A percentile compares a stretch with the other conserved stretches of the same genome.
phyloP scores from a whole-genome alignment of 2,113 vertebrate species.

The Furnarius figulus region DNA sequence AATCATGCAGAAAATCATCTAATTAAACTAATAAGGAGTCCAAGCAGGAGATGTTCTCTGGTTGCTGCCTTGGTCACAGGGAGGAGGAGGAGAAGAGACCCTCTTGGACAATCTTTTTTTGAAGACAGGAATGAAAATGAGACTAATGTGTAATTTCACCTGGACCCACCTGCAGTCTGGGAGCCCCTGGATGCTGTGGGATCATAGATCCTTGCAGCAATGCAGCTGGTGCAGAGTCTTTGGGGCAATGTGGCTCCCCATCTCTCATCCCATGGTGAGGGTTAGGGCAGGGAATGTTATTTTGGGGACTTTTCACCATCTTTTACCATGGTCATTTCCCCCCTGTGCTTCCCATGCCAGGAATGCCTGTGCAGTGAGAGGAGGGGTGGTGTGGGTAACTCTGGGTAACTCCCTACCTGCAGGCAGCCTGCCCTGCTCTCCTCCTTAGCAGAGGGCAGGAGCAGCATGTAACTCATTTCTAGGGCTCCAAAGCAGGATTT shows the following conservation, averaged over 20 bases:
- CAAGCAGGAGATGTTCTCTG: not conserved
- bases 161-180: not conserved
- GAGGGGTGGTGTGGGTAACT: not conserved
- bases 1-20: conserved; percentile 67
- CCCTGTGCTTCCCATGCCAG: not conserved
- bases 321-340: not conserved
- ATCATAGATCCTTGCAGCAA: not conserved
- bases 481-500: not conserved
- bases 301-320: not conserved
- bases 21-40: conserved; percentile 69
- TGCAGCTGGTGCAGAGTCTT: not conserved
- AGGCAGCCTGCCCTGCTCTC: not conserved
- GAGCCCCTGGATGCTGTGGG: not conserved
- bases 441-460: not conserved
- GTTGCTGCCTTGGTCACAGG: conserved; percentile 21
- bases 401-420: accelerated
- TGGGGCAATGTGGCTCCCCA: not conserved
- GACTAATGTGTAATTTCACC: not conserved
- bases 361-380: not conserved
- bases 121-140: not conserved
- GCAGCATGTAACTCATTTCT: not conserved
- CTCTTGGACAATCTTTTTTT: not conserved
- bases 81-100: not conserved
- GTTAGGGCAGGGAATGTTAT: not conserved
- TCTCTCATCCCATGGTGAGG: not conserved